Base-by-base conservation (phyloP, 37 sponge, comb jelly and placozoan genomes). In the Oscarella lobularis region DNA sequence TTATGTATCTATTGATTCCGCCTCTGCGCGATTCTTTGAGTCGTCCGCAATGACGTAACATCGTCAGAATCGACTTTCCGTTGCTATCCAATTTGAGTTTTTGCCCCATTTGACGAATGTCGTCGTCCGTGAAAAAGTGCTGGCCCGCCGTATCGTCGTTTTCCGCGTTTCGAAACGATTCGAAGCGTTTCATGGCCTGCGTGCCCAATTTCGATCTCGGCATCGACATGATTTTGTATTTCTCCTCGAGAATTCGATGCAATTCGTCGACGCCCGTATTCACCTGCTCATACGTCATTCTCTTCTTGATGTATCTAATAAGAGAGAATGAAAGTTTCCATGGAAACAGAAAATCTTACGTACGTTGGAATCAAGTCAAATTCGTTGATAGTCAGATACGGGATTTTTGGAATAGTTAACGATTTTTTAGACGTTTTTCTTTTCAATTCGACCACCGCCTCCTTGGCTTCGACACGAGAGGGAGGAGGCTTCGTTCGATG, bases 211-310 rank as follows among this genome's bases (percentile, higher is more conserved):
- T 48, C 60, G 60, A 48, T 48, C 60, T 48, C 20, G 60, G 60
- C 60, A 48, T 48, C 60, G 60, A 27, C 60, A 48, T 48, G 9
- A 48, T 48, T 48, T 48, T 48, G 60, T 48, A 48, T 48, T 48
- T 48, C 60, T 9, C 60, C 60, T 48, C 20, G 14, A 48, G 9
- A 27, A 48, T 48, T 48, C 60, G 9, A 20, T 48, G 60, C 60
- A 48, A 20, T 48, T 48, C 60, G 20, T 48, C 60, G 14, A 48
- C 60, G 9, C 14, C 60, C 60, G 20, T 48, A 20, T 48, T 48
- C 14, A 48, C 20, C 60, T 48, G 60, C 9, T 48, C 60, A 20
- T 48, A 48, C 9, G 14, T 48, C 60, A 48, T 9, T 48, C 60
- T 9, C 9, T 48, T 48, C 20, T 48, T 48, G 14, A 48, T 48